Conservation (phyloP, 2,888 invertebrate species). For the Sinodicranocentrus sp. region DNA sequence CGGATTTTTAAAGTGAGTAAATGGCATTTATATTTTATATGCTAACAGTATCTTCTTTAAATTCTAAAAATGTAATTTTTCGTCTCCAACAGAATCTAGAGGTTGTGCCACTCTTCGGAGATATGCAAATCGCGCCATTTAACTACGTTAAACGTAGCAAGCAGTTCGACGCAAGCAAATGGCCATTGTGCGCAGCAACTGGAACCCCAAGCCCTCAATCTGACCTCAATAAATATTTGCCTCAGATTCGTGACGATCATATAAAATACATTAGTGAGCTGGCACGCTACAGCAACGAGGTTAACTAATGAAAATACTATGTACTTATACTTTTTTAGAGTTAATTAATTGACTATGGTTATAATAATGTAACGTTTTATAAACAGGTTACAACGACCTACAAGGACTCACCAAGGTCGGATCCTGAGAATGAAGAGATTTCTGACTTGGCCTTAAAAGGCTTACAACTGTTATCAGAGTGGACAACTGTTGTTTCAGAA, state of each 20-base stretch:
- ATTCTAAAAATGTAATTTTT: neutral
- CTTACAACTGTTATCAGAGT: conserved; percentile 94
- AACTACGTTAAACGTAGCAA: conserved; percentile 97
- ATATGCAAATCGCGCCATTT: conserved; percentile 99
- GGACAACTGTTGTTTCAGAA: conserved; percentile 98
- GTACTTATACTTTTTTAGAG: no score
- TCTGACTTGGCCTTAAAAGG: conserved; percentile 85
- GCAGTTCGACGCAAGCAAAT: conserved; percentile 91
- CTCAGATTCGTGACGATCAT: conserved; percentile 96
- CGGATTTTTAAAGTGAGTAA: conserved; percentile 92
- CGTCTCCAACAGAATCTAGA: conserved; percentile 86
- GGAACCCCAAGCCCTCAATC: conserved; percentile 92
- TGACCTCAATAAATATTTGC: conserved; percentile 95
- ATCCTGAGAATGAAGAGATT: conserved; percentile 79
- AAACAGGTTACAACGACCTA: conserved; percentile 76
- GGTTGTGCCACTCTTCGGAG: conserved; percentile 97
- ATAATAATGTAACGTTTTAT: neutral
- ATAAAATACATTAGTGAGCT: conserved; percentile 92
- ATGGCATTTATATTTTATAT: no score
- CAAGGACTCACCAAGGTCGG: conserved; percentile 80
- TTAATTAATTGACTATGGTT: no score
- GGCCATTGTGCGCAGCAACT: conserved; percentile 92
- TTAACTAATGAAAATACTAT: neutral
- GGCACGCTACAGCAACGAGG: conserved; percentile 54
- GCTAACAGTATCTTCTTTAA: no score